Evolutionary conservation across 92 coral and sea anemone genomes (phyloP).

Genomic region (Umimayanthus kanabou): DNA sequence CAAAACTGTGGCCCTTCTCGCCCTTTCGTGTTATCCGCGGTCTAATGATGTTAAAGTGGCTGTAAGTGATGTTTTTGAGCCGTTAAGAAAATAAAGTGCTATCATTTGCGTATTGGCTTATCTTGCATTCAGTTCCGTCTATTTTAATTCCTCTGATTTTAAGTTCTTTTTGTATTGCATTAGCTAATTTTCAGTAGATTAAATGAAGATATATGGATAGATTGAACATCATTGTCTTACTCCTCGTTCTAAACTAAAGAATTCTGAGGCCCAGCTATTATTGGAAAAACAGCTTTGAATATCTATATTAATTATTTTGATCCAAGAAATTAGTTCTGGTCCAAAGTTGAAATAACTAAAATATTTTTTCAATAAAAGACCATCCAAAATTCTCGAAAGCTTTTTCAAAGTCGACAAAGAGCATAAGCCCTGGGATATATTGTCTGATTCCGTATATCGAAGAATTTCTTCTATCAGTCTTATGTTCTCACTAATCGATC

Average conservation of each 20-base stretch:
- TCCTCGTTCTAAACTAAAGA: constrained; percentile 14
- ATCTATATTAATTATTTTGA: background rate
- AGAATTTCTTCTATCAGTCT: constrained; percentile 37
- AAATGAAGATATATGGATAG: constrained; percentile 10
- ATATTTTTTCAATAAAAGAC: constrained; percentile 31
- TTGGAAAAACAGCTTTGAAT: background rate
- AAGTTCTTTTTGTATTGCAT: background rate
- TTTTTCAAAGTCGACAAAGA: too few species aligned
- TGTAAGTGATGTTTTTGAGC: background rate
- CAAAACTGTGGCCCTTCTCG: background rate
- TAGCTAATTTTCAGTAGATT: constrained; percentile 35
- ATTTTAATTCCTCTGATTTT: constrained; percentile 11
- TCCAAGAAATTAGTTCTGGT: constrained; percentile 20
- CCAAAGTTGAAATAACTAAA: constrained; percentile 8
- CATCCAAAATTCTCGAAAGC: too few species aligned
- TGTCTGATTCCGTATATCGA: constrained; percentile 22
- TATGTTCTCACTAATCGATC: background rate
- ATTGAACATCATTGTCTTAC: constrained; percentile 41
- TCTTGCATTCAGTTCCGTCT: constrained; percentile 31
- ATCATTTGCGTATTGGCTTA: background rate
- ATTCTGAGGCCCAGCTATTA: constrained; percentile 45
- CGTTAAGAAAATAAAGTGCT: too few species aligned
- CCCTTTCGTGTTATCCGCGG: background rate
- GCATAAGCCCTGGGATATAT: constrained; percentile 30
- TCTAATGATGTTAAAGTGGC: constrained; percentile 1